Evolutionary conservation across 2,113 vertebrate genomes (phyloP).

Genomic region (Crotalus tigris): DNA sequence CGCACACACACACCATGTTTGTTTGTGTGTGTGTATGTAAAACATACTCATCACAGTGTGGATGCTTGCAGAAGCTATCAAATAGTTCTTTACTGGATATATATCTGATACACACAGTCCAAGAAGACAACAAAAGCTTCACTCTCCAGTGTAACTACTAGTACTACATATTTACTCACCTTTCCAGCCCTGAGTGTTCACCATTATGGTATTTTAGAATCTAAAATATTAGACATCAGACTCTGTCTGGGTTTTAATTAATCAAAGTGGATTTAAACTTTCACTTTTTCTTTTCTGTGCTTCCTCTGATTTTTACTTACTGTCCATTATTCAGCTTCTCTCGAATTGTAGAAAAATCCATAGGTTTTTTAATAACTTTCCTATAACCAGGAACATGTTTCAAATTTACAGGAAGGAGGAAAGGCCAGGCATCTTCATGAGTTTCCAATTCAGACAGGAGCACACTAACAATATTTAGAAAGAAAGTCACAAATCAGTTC

Average conservation of each 20-base stretch:
- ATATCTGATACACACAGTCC: not conserved
- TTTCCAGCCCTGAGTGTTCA: not conserved
- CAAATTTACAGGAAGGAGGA: conserved; percentile 95
- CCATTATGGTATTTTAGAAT: not conserved
- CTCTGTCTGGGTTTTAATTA: not conserved
- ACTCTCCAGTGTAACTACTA: not conserved
- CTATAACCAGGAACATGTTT: conserved; percentile 97
- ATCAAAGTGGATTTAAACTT: not conserved
- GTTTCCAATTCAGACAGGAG: conserved; percentile 95
- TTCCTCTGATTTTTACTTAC: conserved; percentile 74
- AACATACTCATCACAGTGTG: not conserved
- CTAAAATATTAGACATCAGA: not conserved
- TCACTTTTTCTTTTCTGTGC: not conserved
- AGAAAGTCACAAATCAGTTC: conserved; percentile 19
- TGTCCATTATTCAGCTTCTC: conserved; percentile 91
- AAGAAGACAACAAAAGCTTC: not conserved
- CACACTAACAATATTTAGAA: conserved; percentile 71
- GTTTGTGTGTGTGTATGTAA: not conserved
- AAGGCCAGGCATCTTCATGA: conserved; percentile 98
- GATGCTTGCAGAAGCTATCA: not conserved
- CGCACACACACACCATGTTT: not conserved
- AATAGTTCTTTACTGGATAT: not conserved
- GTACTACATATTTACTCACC: not conserved
- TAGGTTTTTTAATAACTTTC: conserved; percentile 98
- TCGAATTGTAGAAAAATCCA: conserved; percentile 98